Conservation (phyloP, 2,797 vertebrate genomes). For the Hydrophis major region DNA sequence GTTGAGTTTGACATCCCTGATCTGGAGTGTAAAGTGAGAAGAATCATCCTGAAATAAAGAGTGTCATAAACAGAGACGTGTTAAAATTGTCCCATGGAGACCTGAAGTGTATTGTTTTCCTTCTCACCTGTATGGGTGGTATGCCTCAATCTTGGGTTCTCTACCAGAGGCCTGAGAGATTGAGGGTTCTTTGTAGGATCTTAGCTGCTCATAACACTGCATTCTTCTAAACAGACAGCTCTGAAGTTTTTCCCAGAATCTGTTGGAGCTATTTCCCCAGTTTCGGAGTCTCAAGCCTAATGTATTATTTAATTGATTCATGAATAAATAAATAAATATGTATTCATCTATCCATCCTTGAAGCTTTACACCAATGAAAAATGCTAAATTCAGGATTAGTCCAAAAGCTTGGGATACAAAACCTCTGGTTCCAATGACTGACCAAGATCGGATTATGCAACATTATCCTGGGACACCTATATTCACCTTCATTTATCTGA, state of each 20-base stretch:
- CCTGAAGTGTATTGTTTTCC: not conserved
- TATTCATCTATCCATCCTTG: not conserved
- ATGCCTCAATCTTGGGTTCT: not conserved
- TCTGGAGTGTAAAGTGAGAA: not conserved
- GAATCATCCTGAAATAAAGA: not conserved
- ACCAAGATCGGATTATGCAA: not conserved
- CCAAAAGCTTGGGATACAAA: not conserved
- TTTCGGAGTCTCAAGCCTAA: not conserved
- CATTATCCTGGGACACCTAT: not conserved
- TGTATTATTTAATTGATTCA: not conserved
- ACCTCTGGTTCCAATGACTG: not conserved
- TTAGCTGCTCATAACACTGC: not conserved
- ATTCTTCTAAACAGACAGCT: not conserved
- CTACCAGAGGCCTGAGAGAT: not conserved
- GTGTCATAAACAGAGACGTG: not conserved
- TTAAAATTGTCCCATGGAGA: not conserved
- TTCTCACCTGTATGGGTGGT: not conserved
- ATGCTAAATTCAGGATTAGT: not conserved
- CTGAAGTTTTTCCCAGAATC: not conserved
- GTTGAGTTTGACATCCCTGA: not conserved
- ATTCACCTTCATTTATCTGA: not conserved
- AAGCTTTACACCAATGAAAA: not conserved
- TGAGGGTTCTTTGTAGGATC: not conserved
- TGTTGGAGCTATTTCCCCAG: not conserved
- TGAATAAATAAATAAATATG: not conserved